Evolutionary conservation across 2,888 invertebrate genomes (phyloP).

Genomic region (Nycteola revayana): DNA sequence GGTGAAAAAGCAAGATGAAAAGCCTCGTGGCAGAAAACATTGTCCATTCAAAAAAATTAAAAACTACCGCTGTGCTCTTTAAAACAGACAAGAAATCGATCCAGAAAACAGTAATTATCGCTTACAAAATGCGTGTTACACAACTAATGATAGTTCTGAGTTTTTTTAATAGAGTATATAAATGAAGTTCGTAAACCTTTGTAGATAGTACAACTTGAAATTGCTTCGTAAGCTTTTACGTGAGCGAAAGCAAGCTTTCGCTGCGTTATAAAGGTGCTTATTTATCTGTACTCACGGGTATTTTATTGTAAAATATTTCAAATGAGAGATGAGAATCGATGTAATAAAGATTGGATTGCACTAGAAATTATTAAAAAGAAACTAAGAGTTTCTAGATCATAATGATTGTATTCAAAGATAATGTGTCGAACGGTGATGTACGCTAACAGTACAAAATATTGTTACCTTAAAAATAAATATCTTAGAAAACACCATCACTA

Average conservation of each 20-base stretch:
- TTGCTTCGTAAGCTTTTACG: slow-evolving; percentile 32
- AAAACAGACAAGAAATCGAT: slow-evolving; percentile 57
- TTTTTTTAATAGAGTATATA: too few relatives aligned
- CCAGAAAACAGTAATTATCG: slow-evolving; percentile 55
- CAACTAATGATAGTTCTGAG: slow-evolving; percentile 44
- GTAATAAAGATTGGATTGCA: too few relatives aligned
- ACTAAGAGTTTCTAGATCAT: too few relatives aligned
- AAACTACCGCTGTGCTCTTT: slow-evolving; percentile 34
- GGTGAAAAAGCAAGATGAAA: too few relatives aligned
- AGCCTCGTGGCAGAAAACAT: too few relatives aligned
- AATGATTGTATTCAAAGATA: too few relatives aligned
- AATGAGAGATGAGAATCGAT: slow-evolving; percentile 19
- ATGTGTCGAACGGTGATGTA: too few relatives aligned
- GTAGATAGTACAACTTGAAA: slow-evolving; percentile 26
- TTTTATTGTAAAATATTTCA: slow-evolving; percentile 30
- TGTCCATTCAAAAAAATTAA: too few relatives aligned
- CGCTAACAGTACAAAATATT: too few relatives aligned
- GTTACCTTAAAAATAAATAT: too few relatives aligned
- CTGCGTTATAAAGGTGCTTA: slow-evolving; percentile 19
- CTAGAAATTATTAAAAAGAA: too few relatives aligned
- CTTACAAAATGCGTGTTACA: slow-evolving; percentile 45
- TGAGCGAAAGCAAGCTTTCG: slow-evolving; percentile 36
- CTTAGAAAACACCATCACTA: slow-evolving; percentile 7
- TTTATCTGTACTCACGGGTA: slow-evolving; percentile 25
- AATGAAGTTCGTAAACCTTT: slow-evolving; percentile 35